Evolutionary conservation across 1,140 invertebrate genomes (phyloP).

Genomic region (Drosophila baimaii): DNA sequence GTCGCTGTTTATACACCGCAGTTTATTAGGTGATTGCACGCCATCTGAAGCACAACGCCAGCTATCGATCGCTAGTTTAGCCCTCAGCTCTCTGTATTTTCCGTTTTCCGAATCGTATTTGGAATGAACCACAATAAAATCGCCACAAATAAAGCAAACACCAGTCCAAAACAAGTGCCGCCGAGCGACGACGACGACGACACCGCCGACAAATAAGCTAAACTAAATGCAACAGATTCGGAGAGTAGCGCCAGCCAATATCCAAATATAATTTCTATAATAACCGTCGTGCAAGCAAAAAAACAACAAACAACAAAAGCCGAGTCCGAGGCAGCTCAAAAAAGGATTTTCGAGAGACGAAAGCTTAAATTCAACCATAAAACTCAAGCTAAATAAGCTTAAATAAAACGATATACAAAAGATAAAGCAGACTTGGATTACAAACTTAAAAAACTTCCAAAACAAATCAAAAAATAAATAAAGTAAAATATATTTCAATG

Average conservation of each 20-base stretch:
- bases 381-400: conserved; percentile 15
- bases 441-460: not conserved
- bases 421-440: not conserved
- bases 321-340: conserved; percentile 38
- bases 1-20: conserved; percentile 68
- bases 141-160: conserved; percentile 60
- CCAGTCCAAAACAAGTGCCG: conserved; percentile 55
- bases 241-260: conserved; percentile 23
- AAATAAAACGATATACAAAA: not conserved
- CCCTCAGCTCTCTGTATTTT: conserved; percentile 48
- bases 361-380: conserved; percentile 16
- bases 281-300: conserved; percentile 29
- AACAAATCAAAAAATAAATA: not conserved
- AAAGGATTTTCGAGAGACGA: conserved; percentile 21
- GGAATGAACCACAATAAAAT: conserved; percentile 58
- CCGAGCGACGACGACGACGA: conserved; percentile 56
- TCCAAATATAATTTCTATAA: conserved; percentile 43
- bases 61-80: conserved; percentile 77
- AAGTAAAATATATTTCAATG: too few species aligned
- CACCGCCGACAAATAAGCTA: conserved; percentile 63
- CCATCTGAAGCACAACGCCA: conserved; percentile 82
- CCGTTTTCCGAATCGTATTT: conserved; percentile 53
- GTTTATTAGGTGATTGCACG: conserved; percentile 79
- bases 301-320: conserved; percentile 45
- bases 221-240: conserved; percentile 35